These are phyloP conservation scores for Austrolebias charrua DNA, from an alignment of 2,797 vertebrate species.

Conservation along the genomic window DNA sequence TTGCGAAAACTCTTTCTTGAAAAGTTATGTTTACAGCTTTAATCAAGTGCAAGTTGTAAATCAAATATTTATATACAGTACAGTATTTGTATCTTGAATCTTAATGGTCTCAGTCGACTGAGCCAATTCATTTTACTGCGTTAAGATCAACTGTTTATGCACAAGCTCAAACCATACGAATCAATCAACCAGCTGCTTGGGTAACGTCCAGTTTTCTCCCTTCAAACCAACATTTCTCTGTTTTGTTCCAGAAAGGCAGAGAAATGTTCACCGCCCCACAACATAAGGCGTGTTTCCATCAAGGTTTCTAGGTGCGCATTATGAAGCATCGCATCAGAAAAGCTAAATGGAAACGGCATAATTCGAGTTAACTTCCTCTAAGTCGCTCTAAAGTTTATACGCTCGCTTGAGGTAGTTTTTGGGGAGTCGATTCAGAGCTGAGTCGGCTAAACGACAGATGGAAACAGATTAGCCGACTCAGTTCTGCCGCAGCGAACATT, in stretches of 20 bases:
- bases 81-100: background rate
- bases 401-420: too few relatives aligned
- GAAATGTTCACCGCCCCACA: conserved; percentile 9
- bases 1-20: conserved; percentile 26
- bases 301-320: too few relatives aligned
- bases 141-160: conserved; percentile 15
- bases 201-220: conserved; percentile 13
- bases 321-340: too few relatives aligned
- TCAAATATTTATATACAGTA: background rate
- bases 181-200: conserved; percentile 13
- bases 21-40: conserved; percentile 13
- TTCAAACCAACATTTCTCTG: background rate
- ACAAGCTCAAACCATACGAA: conserved; percentile 18
- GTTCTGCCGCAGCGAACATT: too few relatives aligned
- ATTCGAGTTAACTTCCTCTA: too few relatives aligned
- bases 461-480: too few relatives aligned
- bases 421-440: too few relatives aligned
- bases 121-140: conserved; percentile 6
- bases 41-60: background rate
- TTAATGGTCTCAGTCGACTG: background rate
- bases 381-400: too few relatives aligned
- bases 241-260: background rate
- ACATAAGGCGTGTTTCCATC: too few relatives aligned
- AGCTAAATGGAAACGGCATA: too few relatives aligned
- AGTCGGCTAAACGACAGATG: too few relatives aligned